Evolutionary conservation across 1,140 invertebrate species (phyloP).

Genomic region (Drosophila guanche): DNA sequence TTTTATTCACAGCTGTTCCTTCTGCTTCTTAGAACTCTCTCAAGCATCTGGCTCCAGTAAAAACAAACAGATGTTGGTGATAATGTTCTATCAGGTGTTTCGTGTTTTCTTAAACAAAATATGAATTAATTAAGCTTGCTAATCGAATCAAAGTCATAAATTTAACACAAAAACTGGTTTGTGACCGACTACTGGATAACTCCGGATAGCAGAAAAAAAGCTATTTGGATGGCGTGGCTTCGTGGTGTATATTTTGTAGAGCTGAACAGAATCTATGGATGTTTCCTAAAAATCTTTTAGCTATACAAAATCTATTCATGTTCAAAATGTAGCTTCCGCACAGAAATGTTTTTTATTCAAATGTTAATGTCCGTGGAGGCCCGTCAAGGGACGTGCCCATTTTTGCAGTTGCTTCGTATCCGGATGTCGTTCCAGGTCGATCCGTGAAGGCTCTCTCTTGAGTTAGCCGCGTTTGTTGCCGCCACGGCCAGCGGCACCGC

Average conservation of each 20-base stretch:
- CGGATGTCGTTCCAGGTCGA: not conserved
- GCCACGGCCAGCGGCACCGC: not conserved
- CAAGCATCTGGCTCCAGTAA: not conserved
- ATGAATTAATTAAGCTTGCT: slow-evolving; percentile 54
- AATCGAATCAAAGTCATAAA: slow-evolving; percentile 48
- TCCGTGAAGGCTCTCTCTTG: not conserved
- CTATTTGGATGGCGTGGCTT: too few relatives aligned
- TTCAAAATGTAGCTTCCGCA: not conserved
- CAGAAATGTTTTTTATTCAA: slow-evolving; percentile 20
- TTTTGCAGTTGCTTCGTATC: slow-evolving; percentile 11
- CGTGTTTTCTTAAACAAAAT: slow-evolving; percentile 17
- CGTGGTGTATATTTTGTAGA: too few relatives aligned
- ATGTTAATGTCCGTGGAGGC: slow-evolving; percentile 13
- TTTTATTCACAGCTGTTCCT: too few relatives aligned
- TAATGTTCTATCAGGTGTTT: slow-evolving; percentile 6
- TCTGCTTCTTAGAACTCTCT: too few relatives aligned
- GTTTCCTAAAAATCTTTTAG: not conserved
- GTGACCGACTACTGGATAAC: slow-evolving; percentile 25
- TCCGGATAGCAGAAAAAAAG: slow-evolving; percentile 7
- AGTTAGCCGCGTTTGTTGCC: not conserved
- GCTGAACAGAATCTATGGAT: not conserved
- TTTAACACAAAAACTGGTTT: slow-evolving; percentile 41
- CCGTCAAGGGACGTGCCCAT: slow-evolving; percentile 11
- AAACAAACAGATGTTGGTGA: not conserved
- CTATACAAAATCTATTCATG: not conserved